Evolutionary conservation across 2,888 invertebrate genomes (phyloP).

Genomic region (Polietes domitor): DNA sequence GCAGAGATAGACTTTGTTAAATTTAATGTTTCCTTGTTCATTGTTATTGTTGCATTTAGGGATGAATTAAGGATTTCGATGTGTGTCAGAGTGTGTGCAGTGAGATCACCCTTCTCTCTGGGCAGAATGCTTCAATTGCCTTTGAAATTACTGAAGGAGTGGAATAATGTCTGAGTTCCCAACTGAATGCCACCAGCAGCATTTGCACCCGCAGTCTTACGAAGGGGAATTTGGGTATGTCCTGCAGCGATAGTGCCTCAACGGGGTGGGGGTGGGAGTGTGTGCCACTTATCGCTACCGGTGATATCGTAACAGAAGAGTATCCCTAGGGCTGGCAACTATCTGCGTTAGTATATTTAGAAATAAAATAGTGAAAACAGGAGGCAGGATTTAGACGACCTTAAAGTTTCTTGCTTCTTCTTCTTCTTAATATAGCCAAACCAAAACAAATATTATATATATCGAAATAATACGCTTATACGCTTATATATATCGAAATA

Average conservation of each 20-base stretch:
- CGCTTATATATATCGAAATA: too few species aligned
- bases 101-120: neutral
- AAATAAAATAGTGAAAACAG: too few species aligned
- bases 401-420: too few species aligned
- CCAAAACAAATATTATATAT: too few species aligned
- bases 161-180: neutral
- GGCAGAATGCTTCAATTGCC: neutral
- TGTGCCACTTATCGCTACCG: constrained; percentile 12
- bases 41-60: neutral
- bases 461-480: too few species aligned
- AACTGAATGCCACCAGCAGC: neutral
- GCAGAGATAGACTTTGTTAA: too few species aligned
- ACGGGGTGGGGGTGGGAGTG: neutral
- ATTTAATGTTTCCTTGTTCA: neutral
- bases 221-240: neutral
- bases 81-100: neutral
- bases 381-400: too few species aligned
- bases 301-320: too few species aligned
- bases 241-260: neutral
- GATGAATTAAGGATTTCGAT: neutral
- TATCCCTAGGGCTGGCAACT: too few species aligned
- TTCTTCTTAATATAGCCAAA: too few species aligned
- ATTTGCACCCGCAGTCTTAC: neutral
- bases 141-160: neutral
- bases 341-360: too few species aligned